Conservation (phyloP, 37 sponge, comb jelly and placozoan genomes). For the Bolinopsis microptera region DNA sequence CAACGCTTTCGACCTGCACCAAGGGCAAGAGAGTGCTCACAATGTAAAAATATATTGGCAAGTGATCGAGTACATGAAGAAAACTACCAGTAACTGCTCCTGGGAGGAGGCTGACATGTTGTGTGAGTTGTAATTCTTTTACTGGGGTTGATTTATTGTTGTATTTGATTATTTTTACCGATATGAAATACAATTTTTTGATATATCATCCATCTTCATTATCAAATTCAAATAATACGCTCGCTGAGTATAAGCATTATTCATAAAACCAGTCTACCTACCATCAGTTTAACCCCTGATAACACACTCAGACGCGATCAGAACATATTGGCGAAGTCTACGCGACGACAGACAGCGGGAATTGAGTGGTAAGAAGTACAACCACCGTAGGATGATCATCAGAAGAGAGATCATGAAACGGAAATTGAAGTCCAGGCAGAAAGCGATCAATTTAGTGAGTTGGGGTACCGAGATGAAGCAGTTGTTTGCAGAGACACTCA, state of each 20-base stretch:
- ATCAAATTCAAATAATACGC: too few species aligned
- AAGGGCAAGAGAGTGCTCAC: constrained; percentile 37
- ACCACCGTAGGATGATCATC: neutral
- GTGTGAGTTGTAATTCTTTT: neutral
- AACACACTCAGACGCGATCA: neutral
- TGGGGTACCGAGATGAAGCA: neutral
- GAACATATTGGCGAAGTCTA: neutral
- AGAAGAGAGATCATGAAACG: neutral
- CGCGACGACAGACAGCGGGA: constrained; percentile 18
- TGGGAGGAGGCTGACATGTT: constrained; percentile 30
- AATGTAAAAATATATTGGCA: constrained; percentile 20
- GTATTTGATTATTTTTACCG: too few species aligned
- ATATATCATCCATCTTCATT: too few species aligned
- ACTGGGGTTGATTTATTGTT: neutral
- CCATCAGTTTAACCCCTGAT: too few species aligned
- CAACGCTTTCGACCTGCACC: neutral
- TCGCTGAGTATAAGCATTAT: too few species aligned
- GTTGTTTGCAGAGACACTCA: neutral
- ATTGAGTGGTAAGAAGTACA: constrained; percentile 16
- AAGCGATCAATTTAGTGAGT: neutral
- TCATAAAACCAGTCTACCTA: too few species aligned
- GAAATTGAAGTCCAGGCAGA: constrained; percentile 5
- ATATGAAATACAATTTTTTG: too few species aligned
- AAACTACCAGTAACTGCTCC: neutral
- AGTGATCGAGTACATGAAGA: constrained; percentile 3